phyloP scores from a whole-genome alignment of 2,797 vertebrate genomes.

The Botia almorhae region DNA sequence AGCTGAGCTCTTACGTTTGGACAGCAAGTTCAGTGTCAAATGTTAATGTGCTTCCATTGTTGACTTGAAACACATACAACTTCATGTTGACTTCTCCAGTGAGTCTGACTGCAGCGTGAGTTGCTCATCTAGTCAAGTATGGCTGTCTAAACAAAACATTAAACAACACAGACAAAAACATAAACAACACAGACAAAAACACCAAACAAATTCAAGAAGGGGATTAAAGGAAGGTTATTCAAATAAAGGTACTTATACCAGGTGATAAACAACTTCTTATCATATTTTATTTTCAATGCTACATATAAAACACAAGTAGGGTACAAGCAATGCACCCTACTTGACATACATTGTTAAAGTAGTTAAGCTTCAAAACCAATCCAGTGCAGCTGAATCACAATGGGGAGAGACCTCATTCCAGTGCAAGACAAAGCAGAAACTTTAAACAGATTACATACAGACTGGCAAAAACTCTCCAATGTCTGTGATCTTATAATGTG shows the following conservation, averaged over 20 bases:
- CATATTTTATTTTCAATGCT: background rate
- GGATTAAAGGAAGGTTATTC: background rate
- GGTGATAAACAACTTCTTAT: background rate
- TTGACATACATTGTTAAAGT: background rate
- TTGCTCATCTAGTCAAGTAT: constrained; percentile 82
- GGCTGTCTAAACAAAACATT: constrained; percentile 69
- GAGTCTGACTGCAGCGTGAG: constrained; percentile 69
- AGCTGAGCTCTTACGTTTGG: constrained; percentile 88
- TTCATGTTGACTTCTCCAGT: constrained; percentile 93
- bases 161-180: constrained; percentile 53
- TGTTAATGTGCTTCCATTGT: constrained; percentile 97
- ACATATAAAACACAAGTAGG: no score
- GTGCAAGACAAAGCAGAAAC: background rate
- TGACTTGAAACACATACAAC: constrained; percentile 99
- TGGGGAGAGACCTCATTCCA: background rate
- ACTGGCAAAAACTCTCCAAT: background rate
- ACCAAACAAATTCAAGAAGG: background rate
- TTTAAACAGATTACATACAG: background rate
- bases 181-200: constrained; percentile 22
- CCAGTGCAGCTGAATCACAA: background rate
- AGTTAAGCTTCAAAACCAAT: background rate
- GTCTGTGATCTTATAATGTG: background rate
- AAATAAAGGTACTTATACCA: background rate
- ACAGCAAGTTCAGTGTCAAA: constrained; percentile 99
- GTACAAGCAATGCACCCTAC: no score